These are phyloP conservation scores for Heliangelus exortis DNA, from an alignment of 2,797 vertebrate genomes.

Conservation along the genomic window DNA sequence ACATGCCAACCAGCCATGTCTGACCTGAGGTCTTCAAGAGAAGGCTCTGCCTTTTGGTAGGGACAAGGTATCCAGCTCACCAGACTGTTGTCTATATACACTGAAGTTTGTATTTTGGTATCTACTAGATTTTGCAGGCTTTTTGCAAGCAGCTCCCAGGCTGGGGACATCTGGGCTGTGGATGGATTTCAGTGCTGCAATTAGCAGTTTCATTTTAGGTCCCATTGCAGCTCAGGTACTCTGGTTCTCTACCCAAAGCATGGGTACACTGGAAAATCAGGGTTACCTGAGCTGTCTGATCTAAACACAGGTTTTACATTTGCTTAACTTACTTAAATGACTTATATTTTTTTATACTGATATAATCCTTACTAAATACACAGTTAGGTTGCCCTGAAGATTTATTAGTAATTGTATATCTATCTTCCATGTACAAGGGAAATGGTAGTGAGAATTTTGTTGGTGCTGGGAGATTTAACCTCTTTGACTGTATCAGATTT, in stretches of 20 bases:
- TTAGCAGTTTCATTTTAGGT: neutral
- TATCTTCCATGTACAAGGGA: neutral
- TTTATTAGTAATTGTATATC: neutral
- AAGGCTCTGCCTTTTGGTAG: neutral
- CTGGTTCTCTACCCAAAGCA: neutral
- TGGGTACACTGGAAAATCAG: neutral
- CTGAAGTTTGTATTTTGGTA: rapidly evolving
- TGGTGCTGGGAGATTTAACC: neutral
- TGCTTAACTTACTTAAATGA: neutral
- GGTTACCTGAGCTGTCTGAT: neutral
- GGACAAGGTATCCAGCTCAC: neutral
- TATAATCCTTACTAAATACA: neutral
- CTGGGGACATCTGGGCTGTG: neutral
- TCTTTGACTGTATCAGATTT: neutral
- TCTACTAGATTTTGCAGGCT: neutral
- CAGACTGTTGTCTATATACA: neutral
- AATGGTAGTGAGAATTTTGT: neutral
- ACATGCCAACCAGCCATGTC: rapidly evolving
- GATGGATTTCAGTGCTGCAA: neutral
- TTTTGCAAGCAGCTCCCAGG: neutral
- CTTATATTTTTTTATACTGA: neutral
- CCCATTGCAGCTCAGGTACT: neutral
- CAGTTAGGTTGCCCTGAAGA: neutral
- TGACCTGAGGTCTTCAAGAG: neutral
- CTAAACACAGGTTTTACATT: neutral